phyloP scores from a whole-genome alignment of 2,113 vertebrate genomes.

The Chamaetylas fuelleborni region DNA sequence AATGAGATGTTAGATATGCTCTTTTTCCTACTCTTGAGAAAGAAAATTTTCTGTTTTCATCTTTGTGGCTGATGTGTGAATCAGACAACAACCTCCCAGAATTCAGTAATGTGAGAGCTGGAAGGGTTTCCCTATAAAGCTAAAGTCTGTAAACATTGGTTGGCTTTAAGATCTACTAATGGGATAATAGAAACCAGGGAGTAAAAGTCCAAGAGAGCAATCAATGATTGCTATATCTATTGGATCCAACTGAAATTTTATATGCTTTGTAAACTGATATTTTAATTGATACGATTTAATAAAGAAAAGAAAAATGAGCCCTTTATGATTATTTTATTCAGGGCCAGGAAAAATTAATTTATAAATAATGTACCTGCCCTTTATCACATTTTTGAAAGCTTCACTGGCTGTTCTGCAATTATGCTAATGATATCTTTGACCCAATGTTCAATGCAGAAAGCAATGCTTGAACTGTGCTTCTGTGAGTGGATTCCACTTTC shows the following conservation, averaged over 20 bases:
- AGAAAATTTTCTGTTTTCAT: not conserved
- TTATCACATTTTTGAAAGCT: conserved; percentile 4
- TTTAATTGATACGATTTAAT: not conserved
- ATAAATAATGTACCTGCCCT: conserved; percentile 11
- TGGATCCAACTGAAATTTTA: not conserved
- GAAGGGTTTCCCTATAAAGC: not conserved
- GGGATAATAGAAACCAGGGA: not conserved
- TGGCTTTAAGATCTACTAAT: not conserved
- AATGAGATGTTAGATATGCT: not conserved
- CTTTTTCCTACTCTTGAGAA: not conserved
- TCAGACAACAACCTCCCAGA: not conserved
- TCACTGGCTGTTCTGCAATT: not conserved
- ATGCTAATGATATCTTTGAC: not conserved
- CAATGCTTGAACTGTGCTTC: not conserved
- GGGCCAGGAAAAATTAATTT: not conserved
- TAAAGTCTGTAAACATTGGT: not conserved
- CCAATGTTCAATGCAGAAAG: not conserved
- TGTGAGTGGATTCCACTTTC: not conserved
- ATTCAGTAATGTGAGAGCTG: not conserved
- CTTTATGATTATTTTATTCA: not conserved
- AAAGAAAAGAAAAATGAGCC: not conserved
- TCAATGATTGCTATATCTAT: not conserved
- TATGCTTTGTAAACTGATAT: not conserved
- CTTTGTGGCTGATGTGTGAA: not conserved
- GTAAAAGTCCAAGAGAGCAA: not conserved